phyloP scores from a whole-genome alignment of 37 sponge, comb jelly and placozoan species.

The Beroe forskalii region DNA sequence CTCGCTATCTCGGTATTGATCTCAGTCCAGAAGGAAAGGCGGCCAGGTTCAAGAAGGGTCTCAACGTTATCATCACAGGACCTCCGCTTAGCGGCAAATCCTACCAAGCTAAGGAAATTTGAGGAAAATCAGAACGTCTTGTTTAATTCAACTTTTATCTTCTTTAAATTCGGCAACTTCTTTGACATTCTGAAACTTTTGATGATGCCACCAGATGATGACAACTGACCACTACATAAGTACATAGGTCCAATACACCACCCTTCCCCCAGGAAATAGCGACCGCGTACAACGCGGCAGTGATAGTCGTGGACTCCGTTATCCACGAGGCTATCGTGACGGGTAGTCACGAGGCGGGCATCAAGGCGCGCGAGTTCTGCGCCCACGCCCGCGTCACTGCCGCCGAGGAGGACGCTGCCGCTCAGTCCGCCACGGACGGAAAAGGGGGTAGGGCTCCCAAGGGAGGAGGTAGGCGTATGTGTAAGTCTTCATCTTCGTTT shows the following conservation, averaged over 20 bases:
- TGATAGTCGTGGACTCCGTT: conserved; percentile 75
- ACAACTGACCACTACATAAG: too few species aligned
- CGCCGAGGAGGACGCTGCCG: conserved; percentile 67
- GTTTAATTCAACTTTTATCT: too few species aligned
- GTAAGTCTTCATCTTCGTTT: conserved; percentile 26
- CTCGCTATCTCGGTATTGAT: conserved; percentile 89
- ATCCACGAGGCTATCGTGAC: conserved; percentile 78
- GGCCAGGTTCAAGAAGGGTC: conserved; percentile 75
- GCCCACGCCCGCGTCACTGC: conserved; percentile 66
- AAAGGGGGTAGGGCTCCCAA: conserved; percentile 49
- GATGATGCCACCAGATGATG: too few species aligned
- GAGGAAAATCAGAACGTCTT: too few species aligned
- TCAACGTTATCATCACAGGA: conserved; percentile 80
- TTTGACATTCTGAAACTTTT: too few species aligned
- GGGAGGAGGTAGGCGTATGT: conserved; percentile 67
- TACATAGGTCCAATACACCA: too few species aligned
- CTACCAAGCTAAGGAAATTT: conserved; percentile 75
- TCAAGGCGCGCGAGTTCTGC: conserved; percentile 76
- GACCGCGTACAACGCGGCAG: conserved; percentile 72
- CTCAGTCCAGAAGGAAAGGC: conserved; percentile 75
- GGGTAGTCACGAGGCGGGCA: conserved; percentile 75
- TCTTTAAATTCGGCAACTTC: too few species aligned
- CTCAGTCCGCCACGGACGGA: not conserved
- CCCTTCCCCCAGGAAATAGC: conserved; percentile 67
- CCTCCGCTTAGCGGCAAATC: conserved; percentile 78